These are phyloP conservation scores for Chelonus formosanus DNA, from an alignment of 2,888 invertebrate species.

Conservation along the genomic window DNA sequence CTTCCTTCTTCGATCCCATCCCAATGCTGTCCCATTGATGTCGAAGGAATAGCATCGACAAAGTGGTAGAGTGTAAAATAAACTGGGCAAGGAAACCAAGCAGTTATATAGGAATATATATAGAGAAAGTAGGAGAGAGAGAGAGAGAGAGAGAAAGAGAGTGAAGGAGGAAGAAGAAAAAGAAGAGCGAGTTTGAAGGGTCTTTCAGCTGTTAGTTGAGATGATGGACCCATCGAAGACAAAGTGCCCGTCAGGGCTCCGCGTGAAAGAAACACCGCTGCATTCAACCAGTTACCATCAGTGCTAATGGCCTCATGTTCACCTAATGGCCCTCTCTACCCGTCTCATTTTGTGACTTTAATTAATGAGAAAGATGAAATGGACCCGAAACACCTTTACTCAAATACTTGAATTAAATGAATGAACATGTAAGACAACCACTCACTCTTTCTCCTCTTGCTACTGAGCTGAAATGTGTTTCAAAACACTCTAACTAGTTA, in stretches of 20 bases:
- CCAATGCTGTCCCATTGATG: constrained; percentile 48
- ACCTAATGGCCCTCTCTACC: constrained; percentile 14
- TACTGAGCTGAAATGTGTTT: no score
- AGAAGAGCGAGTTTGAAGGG: constrained; percentile 9
- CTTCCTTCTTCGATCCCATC: constrained; percentile 3
- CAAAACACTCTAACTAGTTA: no score
- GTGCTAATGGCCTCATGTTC: constrained; percentile 19
- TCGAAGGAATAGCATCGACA: constrained; percentile 45
- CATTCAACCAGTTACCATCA: constrained; percentile 12
- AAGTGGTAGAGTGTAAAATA: constrained; percentile 50
- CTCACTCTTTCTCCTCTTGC: no score
- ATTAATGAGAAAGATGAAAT: constrained; percentile 13
- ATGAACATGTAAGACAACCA: background rate
- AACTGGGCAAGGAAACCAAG: constrained; percentile 38
- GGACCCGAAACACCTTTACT: background rate
- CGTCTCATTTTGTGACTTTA: constrained; percentile 10
- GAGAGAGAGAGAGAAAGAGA: background rate
- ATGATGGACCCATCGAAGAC: constrained; percentile 28
- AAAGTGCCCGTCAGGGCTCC: constrained; percentile 23
- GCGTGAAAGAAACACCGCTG: constrained; percentile 14
- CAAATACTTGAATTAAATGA: background rate
- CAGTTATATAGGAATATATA: constrained; percentile 3
- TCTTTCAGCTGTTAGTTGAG: constrained; percentile 19
- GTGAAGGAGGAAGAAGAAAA: constrained; percentile 9
- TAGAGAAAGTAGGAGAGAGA: background rate